Evolutionary conservation across 2,888 invertebrate genomes (phyloP), one percentile per base, ranked within the genome.

Genomic region (Oegoconia quadripuncta): DNA sequence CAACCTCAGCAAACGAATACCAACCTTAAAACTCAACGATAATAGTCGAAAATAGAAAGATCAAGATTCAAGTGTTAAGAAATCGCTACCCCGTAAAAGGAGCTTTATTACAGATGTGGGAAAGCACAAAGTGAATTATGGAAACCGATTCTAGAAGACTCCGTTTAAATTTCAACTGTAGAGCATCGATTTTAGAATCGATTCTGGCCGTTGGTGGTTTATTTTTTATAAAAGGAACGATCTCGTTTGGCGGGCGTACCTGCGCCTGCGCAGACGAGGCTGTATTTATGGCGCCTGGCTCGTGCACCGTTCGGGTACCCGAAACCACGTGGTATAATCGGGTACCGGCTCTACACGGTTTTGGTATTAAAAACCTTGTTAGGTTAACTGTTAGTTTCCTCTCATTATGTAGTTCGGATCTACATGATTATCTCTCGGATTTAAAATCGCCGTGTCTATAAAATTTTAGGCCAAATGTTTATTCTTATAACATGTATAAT

Each of bases 181-280:
- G 44, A 17, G 3, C 1, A 6, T 17, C 14, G 17, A 17, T n/a
- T 20, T 15, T 69, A 71, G 53, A 56, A 71, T 65, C 49, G 48
- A 60, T 56, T 60, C 59, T 62, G 33, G 48, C 44, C 41, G 40
- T 44, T n/a, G 17, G 17, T 39, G 11, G 34, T 43, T 49, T 50
- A 64, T 75, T 78, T 71, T 75, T 73, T 64, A 71, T 78, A 81
- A 81, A 81, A 79, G 74, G 75, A 61, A 60, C 72, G 69, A 81
- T 84, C 84, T 86, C 71, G 84, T 84, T 86, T 86, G 84, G 79
- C 82, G 75, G 80, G 80, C 82, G 82, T 80, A 86, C 86, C 83
- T 86, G 84, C 80, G 83, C 77, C 56, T 59, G 76, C 78, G 81
- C 83, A 74, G 82, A 81, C 77, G 77, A 77, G 76, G 66, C 78